A percentile compares a stretch with the other conserved stretches of the same genome.
Conservation (phyloP, 1,140 invertebrate genomes). For the Ceratina calcarata region DNA sequence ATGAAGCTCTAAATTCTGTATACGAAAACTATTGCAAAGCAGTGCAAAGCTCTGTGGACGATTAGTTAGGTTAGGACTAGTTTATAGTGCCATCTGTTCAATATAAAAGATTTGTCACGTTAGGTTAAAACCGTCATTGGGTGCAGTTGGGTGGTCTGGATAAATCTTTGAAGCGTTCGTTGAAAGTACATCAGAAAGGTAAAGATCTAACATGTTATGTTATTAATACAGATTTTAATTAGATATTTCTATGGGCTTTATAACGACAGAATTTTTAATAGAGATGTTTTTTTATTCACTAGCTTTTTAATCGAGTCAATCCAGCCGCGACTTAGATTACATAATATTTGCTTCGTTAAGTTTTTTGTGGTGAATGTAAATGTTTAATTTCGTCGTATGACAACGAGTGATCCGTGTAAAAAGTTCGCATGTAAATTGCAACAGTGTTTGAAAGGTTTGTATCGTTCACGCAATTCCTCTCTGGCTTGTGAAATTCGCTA, state of each 20-base stretch:
- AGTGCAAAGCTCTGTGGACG: too few species aligned
- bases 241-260: background rate
- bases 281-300: background rate
- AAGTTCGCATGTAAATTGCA: conserved; percentile 87
- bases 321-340: background rate
- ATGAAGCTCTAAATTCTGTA: too few species aligned
- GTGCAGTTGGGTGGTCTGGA: too few species aligned
- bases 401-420: conserved; percentile 86
- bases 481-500: background rate
- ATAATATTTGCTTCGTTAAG: background rate
- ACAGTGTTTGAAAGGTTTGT: conserved; percentile 86
- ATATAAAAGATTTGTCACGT: background rate
- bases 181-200: background rate
- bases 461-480: conserved; percentile 22
- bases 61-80: background rate
- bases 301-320: background rate
- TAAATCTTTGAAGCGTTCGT: too few species aligned
- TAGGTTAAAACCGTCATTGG: too few species aligned
- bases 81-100: conserved; percentile 4
- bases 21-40: too few species aligned
- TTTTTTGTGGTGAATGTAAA: background rate
- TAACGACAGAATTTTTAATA: background rate
- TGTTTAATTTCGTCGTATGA: conserved; percentile 61
- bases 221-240: background rate
- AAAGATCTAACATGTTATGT: background rate